Percentiles rank a stretch among this genome's conserved stretches.
phyloP scores from a whole-genome alignment of 1,140 invertebrate genomes.

The Drosophila subobscura region DNA sequence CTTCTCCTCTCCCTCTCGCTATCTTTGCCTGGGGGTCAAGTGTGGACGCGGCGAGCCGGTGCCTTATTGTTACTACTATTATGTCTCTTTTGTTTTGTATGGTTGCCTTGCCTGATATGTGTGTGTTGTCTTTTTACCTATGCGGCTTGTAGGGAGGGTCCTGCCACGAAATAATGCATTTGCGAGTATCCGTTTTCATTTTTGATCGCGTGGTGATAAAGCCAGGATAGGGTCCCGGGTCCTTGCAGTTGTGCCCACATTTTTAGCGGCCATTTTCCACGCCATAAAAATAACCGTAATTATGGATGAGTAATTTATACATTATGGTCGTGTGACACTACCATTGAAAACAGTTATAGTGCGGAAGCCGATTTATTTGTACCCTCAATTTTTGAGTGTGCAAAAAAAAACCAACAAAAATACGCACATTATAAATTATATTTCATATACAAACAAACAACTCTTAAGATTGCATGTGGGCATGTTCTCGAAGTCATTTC shows the following conservation, averaged over 20 bases:
- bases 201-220: conserved; percentile 37
- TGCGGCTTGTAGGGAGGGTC: conserved; percentile 11
- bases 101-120: conserved; percentile 6
- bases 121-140: conserved; percentile 35
- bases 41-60: conserved; percentile 20
- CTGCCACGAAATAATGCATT: conserved; percentile 24
- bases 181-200: neutral
- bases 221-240: neutral
- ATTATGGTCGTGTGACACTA: too few species aligned
- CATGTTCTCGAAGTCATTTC: too few species aligned
- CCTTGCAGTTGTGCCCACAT: too few species aligned
- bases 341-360: too few species aligned
- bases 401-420: too few species aligned
- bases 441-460: too few species aligned
- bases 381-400: too few species aligned
- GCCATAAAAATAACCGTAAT: neutral
- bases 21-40: conserved; percentile 11
- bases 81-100: conserved; percentile 17
- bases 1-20: conserved; percentile 11
- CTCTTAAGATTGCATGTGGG: too few species aligned
- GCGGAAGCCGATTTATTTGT: too few species aligned
- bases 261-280: neutral
- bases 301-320: neutral
- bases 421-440: too few species aligned
- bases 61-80: conserved; percentile 18